Evolutionary conservation across 2,888 invertebrate genomes (phyloP).

Genomic region (Hyles lineata): DNA sequence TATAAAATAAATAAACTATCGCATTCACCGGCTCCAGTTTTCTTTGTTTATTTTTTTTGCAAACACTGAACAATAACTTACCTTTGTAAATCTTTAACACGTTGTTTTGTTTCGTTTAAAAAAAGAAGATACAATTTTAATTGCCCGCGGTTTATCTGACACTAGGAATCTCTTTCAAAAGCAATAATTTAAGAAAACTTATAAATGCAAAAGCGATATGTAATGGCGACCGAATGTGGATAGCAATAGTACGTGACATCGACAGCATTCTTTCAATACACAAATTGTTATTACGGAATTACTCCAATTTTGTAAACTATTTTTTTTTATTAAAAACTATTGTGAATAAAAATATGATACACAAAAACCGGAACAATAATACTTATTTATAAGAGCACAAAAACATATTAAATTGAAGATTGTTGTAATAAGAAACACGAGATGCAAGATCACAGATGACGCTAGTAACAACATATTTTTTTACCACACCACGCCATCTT

Average conservation of each 20-base stretch:
- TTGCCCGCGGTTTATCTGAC: conserved; percentile 65
- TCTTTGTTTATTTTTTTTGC: neutral
- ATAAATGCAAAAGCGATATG: conserved; percentile 53
- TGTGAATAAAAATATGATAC: neutral
- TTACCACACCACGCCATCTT: conserved; percentile 6
- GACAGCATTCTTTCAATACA: neutral
- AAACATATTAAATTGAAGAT: neutral
- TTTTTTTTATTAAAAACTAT: neutral
- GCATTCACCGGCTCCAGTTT: neutral
- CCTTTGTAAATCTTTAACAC: neutral
- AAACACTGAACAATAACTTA: neutral
- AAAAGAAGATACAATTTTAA: conserved; percentile 31
- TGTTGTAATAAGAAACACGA: neutral
- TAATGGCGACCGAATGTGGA: conserved; percentile 60
- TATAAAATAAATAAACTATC: neutral
- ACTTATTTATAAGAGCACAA: neutral
- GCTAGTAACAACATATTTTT: neutral
- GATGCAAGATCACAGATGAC: neutral
- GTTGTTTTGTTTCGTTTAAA: neutral
- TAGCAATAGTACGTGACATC: conserved; percentile 18
- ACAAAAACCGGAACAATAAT: too few relatives aligned
- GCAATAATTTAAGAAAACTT: conserved; percentile 31
- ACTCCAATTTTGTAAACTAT: neutral
- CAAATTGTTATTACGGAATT: neutral
- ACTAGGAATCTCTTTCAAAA: conserved; percentile 66